Evolutionary conservation across 1,140 invertebrate genomes (phyloP).

Genomic region (Harlomillsia oculata): DNA sequence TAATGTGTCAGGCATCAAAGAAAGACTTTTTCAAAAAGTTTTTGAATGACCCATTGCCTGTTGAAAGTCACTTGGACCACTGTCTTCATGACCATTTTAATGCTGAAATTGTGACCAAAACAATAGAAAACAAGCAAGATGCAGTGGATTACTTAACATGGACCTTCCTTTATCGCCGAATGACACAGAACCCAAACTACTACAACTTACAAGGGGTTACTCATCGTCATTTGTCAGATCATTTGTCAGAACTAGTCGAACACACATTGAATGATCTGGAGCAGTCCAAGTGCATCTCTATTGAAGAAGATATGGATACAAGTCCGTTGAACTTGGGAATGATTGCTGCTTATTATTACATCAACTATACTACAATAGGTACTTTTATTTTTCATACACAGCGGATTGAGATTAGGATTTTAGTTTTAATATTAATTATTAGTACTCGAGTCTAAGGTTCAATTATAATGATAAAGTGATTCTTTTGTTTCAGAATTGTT

Average conservation of each 20-base stretch:
- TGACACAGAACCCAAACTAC: conserved; percentile 99
- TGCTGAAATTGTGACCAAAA: conserved; percentile 98
- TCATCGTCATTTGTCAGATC: conserved; percentile 93
- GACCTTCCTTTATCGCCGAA: conserved; percentile 93
- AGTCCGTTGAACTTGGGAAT: conserved; percentile 94
- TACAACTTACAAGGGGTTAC: conserved; percentile 96
- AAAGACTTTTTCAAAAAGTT: conserved; percentile 99
- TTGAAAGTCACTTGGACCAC: conserved; percentile 96
- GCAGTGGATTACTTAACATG: conserved; percentile 99
- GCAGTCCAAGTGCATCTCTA: conserved; percentile 94
- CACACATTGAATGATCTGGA: conserved; percentile 90
- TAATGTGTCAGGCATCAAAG: conserved; percentile 94
- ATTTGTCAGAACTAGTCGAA: conserved; percentile 96
- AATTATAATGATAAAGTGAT: conserved; percentile 1
- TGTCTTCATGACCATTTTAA: conserved; percentile 98
- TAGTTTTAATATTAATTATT: not conserved
- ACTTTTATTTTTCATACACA: conserved; percentile 35
- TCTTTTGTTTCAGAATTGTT: conserved; percentile 67
- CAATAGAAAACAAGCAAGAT: conserved; percentile 99
- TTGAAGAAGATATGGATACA: conserved; percentile 97
- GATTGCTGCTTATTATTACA: conserved; percentile 99
- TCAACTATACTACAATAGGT: conserved; percentile 98
- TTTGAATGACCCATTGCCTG: conserved; percentile 89
- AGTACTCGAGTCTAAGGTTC: not conserved
- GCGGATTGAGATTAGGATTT: not conserved